A percentile compares a stretch with the other conserved stretches of the same genome.
phyloP scores from a whole-genome alignment of 2,888 invertebrate genomes.

The Nowickia ferox region DNA sequence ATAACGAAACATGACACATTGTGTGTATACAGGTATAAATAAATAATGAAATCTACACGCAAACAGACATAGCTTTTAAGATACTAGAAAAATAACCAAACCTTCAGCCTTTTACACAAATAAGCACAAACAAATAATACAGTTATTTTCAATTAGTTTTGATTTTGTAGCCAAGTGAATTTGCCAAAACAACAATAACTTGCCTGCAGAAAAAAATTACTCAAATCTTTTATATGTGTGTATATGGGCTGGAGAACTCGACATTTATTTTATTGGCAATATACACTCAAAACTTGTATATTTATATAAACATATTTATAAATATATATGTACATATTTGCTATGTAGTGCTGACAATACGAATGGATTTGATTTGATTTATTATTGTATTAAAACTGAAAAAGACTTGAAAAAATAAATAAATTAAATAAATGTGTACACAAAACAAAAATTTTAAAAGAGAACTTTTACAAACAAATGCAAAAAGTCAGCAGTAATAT shows the following conservation, averaged over 20 bases:
- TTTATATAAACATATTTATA: neutral
- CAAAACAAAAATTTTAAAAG: conserved; percentile 9
- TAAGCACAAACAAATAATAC: conserved; percentile 34
- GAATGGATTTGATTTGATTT: conserved; percentile 81
- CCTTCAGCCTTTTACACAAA: neutral
- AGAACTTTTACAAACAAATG: conserved; percentile 39
- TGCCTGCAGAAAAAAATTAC: neutral
- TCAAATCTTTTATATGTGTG: neutral
- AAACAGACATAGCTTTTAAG: neutral
- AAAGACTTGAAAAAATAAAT: conserved; percentile 16
- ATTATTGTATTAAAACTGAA: conserved; percentile 79
- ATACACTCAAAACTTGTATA: neutral
- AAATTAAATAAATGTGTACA: conserved; percentile 18
- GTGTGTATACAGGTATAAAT: neutral
- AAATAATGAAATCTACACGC: neutral
- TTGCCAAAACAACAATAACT: conserved; percentile 40
- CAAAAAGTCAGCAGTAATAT: conserved; percentile 51
- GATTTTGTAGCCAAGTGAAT: conserved; percentile 42
- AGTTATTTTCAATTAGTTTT: conserved; percentile 60
- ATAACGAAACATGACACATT: conserved; percentile 61
- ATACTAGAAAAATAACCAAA: conserved; percentile 24
- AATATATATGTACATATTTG: neutral
- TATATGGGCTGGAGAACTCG: neutral
- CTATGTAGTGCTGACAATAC: conserved; percentile 79
- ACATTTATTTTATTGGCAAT: conserved; percentile 24